These are phyloP conservation scores for Triplophysa siluroides DNA, from an alignment of 2,113 vertebrate species.

Conservation along the genomic window DNA sequence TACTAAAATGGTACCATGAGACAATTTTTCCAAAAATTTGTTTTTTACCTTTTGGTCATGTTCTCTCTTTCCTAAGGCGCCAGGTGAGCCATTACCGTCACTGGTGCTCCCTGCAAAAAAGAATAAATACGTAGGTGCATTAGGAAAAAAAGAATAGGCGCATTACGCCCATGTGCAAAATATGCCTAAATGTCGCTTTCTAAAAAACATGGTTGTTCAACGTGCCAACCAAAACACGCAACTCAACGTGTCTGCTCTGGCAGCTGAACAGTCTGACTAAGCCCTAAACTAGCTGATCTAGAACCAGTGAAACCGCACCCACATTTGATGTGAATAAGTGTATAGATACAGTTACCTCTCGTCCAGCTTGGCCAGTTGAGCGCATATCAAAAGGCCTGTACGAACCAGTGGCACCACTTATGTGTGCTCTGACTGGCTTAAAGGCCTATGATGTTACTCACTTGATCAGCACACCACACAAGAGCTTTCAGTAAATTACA, in stretches of 20 bases:
- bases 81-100: neutral
- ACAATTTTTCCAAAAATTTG: no score
- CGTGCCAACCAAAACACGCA: constrained; percentile 29
- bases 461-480: neutral
- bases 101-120: no score
- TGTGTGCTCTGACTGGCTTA: neutral
- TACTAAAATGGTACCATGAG: no score
- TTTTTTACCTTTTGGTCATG: neutral
- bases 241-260: constrained; percentile 40
- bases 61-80: neutral
- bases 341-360: constrained; percentile 15
- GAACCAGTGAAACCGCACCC: constrained; percentile 45
- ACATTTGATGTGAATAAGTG: neutral
- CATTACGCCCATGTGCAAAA: no score
- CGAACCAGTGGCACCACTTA: constrained; percentile 17
- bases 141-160: no score
- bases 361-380: neutral
- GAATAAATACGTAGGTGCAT: no score
- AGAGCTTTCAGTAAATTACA: neutral
- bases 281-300: constrained; percentile 43
- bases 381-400: neutral
- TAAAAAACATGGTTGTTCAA: constrained; percentile 5
- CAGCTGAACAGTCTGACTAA: constrained; percentile 46
- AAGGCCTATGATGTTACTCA: neutral
- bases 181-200: no score